Conservation (phyloP, 2,888 invertebrate species). For the Lasius fuliginosus region DNA sequence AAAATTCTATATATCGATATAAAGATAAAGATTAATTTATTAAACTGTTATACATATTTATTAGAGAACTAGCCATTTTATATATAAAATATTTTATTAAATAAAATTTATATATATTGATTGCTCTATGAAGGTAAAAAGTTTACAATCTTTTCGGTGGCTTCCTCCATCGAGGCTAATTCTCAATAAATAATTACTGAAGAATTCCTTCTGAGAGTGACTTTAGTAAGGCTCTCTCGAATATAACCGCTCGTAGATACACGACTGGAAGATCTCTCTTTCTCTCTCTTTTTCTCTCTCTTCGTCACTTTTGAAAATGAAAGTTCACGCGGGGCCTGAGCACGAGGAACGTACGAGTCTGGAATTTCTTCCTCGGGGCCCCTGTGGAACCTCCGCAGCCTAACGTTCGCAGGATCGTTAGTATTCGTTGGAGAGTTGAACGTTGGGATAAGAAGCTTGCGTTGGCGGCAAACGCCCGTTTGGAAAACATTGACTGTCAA, state of each 20-base stretch:
- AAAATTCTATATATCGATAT: background rate
- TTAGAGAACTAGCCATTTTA: background rate
- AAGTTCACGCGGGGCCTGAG: constrained; percentile 63
- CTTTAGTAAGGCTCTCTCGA: background rate
- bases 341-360: constrained; percentile 74
- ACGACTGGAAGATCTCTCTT: constrained; percentile 4
- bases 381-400: constrained; percentile 69
- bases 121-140: background rate
- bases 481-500: constrained; percentile 81
- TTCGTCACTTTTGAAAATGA: constrained; percentile 60
- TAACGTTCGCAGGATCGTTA: constrained; percentile 82
- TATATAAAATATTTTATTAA: background rate
- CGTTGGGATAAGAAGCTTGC: constrained; percentile 84
- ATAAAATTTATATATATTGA: background rate
- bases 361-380: constrained; percentile 73
- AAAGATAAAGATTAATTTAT: background rate
- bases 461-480: constrained; percentile 82
- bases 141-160: background rate
- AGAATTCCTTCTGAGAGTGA: constrained; percentile 21
- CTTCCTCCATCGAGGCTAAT: background rate
- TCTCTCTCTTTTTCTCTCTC: constrained; percentile 36
- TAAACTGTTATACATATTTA: background rate
- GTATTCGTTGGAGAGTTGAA: constrained; percentile 84
- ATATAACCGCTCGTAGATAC: constrained; percentile 22
- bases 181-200: background rate